Base-by-base conservation (phyloP, 2,888 invertebrate species). In the Pheosia gnoma region DNA sequence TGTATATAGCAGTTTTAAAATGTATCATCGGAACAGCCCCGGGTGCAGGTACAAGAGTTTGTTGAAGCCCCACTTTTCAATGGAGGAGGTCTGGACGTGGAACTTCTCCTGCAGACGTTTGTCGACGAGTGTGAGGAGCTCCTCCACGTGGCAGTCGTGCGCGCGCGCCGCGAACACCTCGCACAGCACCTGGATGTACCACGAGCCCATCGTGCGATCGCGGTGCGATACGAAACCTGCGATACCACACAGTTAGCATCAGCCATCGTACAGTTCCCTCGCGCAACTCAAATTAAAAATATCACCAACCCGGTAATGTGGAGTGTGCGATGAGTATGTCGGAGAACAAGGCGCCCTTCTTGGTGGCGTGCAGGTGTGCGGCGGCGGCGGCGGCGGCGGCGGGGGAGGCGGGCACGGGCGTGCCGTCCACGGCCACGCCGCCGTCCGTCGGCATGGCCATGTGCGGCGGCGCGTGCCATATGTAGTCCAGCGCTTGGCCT, bases 181-280 rank as follows among this genome's bases (percentile, higher is more conserved):
- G 85, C 96, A 96, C 75, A 97, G 88, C 67, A 92, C 92, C 84
- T 95, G 95, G 75, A 97, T 95, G 86, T 96, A 96, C 96, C 96
- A 96, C 54, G 96, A 95, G 37, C 97, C 96, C 7, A 75, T 72
- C 39, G 83, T 68, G 5, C 83, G 78, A 86, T 96, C 95, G 62
- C 96, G 94, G 79, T 94, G 92, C 0, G 96, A 95, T 70, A 91
- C 91, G 78, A 91, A 94, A 4, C 95, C 95, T 95, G 37, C 36
- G 9, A 0, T 5, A 47, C 4, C n/a, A n/a, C n/a, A 47, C 11
- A 1, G 4, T n/a, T n/a, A n/a, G 4, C 10, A 10, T 11, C 45
- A 5, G 3, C 45, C 10, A 5, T 9, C 45, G 11, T 2, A 11
- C 11, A 11, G 41, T 41, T 41, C 41, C 8, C 41, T 41, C 6